Evolutionary conservation across 2,888 invertebrate species (phyloP).

Genomic region (Scaptomyza reducta): DNA sequence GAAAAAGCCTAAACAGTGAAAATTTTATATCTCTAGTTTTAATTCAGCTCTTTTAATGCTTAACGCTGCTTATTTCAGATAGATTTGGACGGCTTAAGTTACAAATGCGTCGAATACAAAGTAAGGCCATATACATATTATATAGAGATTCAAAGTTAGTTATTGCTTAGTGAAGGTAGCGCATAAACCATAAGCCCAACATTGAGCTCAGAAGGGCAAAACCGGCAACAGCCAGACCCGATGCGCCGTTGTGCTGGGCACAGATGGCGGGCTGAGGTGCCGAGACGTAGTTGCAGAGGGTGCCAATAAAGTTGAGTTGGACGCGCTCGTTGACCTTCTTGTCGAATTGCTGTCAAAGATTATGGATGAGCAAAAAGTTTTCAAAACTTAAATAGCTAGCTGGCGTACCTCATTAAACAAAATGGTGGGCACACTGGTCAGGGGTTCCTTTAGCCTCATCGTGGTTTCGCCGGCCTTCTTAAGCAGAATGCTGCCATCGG

Average conservation of each 20-base stretch:
- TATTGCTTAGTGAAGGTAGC: conserved; percentile 42
- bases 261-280: conserved; percentile 81
- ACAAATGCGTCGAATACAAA: conserved; percentile 25
- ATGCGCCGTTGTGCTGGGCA: conserved; percentile 67
- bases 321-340: conserved; percentile 86
- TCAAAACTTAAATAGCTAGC: not conserved
- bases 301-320: conserved; percentile 86
- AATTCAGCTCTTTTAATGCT: conserved; percentile 19
- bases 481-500: conserved; percentile 81
- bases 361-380: not conserved
- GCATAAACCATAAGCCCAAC: conserved; percentile 68
- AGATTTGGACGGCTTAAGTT: conserved; percentile 50
- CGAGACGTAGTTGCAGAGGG: conserved; percentile 85
- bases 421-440: conserved; percentile 88
- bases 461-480: conserved; percentile 86
- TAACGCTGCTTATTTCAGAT: conserved; percentile 19
- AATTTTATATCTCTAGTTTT: conserved; percentile 31
- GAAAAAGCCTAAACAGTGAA: not conserved
- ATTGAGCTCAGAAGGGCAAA: conserved; percentile 55
- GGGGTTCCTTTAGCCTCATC: conserved; percentile 85
- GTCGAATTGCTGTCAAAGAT: conserved; percentile 85
- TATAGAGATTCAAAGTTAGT: conserved; percentile 50
- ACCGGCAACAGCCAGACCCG: conserved; percentile 60
- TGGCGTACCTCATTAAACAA: conserved; percentile 86
- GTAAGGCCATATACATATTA: conserved; percentile 37